phyloP scores from a whole-genome alignment of 2,113 vertebrate species.

The Cacatua alba region DNA sequence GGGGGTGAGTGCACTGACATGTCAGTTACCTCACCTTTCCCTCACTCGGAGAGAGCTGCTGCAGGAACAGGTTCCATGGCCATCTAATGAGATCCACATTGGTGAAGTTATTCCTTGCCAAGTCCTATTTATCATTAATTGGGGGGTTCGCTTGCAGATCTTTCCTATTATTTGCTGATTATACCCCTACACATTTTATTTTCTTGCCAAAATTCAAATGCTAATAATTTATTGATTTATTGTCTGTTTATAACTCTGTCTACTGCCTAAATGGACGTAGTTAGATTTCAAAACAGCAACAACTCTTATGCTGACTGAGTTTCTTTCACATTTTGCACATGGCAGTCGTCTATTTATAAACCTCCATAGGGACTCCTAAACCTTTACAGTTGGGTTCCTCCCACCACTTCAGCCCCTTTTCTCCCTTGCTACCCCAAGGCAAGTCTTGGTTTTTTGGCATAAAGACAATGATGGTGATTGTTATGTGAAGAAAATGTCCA shows the following conservation, averaged over 20 bases:
- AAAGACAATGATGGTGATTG: constrained; percentile 34
- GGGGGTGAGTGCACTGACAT: constrained; percentile 53
- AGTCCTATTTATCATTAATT: constrained; percentile 75
- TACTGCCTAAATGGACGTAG: constrained; percentile 34
- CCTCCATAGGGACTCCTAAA: constrained; percentile 52
- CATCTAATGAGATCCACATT: constrained; percentile 80
- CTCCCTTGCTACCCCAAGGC: constrained; percentile 6
- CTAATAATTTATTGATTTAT: constrained; percentile 76
- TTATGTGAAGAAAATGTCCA: constrained; percentile 16
- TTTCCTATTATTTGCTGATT: constrained; percentile 76
- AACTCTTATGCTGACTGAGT: constrained; percentile 47
- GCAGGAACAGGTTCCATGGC: constrained; percentile 68
- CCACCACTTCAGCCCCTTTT: constrained; percentile 39
- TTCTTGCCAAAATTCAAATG: constrained; percentile 75
- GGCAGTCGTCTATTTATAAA: constrained; percentile 60
- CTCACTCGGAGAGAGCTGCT: constrained; percentile 61
- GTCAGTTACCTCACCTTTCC: constrained; percentile 74
- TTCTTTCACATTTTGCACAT: constrained; percentile 62
- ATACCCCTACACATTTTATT: constrained; percentile 68
- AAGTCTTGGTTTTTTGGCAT: constrained; percentile 37
- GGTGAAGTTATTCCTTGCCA: constrained; percentile 58
- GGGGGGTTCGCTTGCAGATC: constrained; percentile 69
- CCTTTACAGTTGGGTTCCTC: constrained; percentile 46
- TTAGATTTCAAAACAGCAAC: constrained; percentile 66
- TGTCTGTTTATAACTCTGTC: constrained; percentile 72